Base-by-base conservation (phyloP, 2,113 vertebrate species). In the Chunga burmeisteri region DNA sequence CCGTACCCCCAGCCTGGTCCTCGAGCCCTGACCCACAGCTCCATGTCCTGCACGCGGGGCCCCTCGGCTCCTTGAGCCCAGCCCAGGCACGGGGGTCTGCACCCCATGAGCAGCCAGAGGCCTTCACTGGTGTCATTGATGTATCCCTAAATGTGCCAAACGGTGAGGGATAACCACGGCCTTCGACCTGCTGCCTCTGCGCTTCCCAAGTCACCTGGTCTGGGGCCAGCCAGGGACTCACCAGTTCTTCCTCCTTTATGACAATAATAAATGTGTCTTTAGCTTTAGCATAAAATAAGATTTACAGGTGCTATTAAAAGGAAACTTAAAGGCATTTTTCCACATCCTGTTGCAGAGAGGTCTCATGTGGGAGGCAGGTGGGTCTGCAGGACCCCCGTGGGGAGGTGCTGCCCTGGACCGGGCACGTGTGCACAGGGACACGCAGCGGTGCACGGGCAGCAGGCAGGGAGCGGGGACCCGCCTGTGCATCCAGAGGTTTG, bases 251-350 rank as follows among this genome's bases (percentile, higher is more conserved):
- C 52, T 88, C 82, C 82, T 92, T 86, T 83, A 93, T 68, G 82
- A n/a, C 50, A 42, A 73, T 19, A 88, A 77, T 70, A 86, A 93
- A 92, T 1, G 1, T 49, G 74, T 68, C 78, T 90, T 53, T 63
- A 32, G 61, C 40, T 61, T 88, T 18, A 59, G 62, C 81, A 40
- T 75, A 49, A 72, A 95, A 36, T 2, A 80, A 93, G 88, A 96
- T 95, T 95, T 93, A 90, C 88, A 90, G 72, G 74, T 81, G 82
- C 86, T 56, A 65, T 90, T 92, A 73, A 80, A 93, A 74, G 53
- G 59, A 70, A 92, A 86, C 63, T 52, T 44, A 7, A 94, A 93
- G 74, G 82, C 50, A 42, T 70, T 90, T 82, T 80, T 47, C 67
- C 42, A 53, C 50, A 38, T 86, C 71, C 71, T 77, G 82, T 53